Evolutionary conservation across 2,797 vertebrate genomes (phyloP).

Genomic region (Cyclura pinguis): DNA sequence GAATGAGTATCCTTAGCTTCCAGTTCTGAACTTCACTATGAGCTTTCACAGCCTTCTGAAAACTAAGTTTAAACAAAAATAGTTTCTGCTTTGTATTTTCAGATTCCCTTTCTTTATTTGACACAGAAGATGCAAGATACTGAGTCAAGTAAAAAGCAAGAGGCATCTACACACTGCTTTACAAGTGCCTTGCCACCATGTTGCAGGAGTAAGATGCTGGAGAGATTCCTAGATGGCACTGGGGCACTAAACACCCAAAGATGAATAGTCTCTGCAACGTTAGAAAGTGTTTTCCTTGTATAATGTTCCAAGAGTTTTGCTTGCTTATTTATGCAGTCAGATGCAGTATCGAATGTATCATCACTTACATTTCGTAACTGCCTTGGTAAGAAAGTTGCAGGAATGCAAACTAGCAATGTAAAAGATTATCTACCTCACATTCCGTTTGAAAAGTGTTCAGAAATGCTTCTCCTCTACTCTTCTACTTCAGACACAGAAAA

Average conservation of each 20-base stretch:
- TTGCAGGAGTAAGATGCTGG: background rate
- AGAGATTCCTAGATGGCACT: slow-evolving; percentile 9
- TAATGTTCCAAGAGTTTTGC: background rate
- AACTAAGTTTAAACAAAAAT: too few relatives aligned
- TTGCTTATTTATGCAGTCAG: background rate
- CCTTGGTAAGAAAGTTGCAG: slow-evolving; percentile 1
- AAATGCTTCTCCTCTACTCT: background rate
- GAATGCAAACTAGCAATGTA: background rate
- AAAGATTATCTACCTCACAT: background rate
- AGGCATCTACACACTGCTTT: background rate
- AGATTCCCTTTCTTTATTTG: background rate
- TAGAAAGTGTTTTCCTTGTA: background rate
- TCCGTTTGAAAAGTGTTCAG: background rate
- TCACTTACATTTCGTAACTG: background rate
- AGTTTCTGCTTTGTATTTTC: background rate
- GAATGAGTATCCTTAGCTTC: too few relatives aligned
- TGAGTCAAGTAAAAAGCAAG: background rate
- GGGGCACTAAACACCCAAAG: background rate
- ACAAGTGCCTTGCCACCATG: background rate
- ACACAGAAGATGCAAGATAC: background rate
- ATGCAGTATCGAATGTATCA: background rate
- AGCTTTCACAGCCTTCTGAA: too few relatives aligned
- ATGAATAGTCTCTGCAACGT: background rate
- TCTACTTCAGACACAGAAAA: background rate
- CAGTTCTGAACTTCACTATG: too few relatives aligned